Evolutionary conservation across 2,888 invertebrate species (phyloP).

Genomic region (Tribolium freemani): DNA sequence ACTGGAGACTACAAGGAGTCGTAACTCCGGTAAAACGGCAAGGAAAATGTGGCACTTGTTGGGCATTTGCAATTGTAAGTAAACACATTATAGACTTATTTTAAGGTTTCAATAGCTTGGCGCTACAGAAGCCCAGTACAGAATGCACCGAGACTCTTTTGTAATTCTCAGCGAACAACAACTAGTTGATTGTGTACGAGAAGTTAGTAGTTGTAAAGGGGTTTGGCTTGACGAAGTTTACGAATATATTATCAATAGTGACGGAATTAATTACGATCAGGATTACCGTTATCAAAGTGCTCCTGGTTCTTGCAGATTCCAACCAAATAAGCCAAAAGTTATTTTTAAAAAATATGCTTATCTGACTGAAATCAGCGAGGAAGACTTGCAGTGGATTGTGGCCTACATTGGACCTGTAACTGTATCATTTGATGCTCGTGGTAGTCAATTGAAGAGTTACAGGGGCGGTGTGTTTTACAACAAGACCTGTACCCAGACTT

Average conservation of each 20-base stretch:
- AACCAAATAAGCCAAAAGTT: constrained; percentile 19
- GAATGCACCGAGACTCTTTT: constrained; percentile 77
- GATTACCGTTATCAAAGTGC: constrained; percentile 78
- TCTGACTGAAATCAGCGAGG: constrained; percentile 78
- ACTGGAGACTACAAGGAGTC: constrained; percentile 26
- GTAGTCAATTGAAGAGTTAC: constrained; percentile 85
- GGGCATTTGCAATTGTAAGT: constrained; percentile 35
- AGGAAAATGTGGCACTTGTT: constrained; percentile 32
- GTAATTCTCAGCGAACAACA: constrained; percentile 50
- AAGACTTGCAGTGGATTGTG: constrained; percentile 81
- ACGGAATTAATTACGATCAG: constrained; percentile 86
- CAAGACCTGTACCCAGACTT: constrained; percentile 74
- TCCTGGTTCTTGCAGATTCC: not conserved
- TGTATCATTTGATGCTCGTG: constrained; percentile 88
- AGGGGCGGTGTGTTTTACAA: constrained; percentile 81
- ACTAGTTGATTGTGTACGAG: constrained; percentile 62
- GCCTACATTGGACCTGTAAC: constrained; percentile 87
- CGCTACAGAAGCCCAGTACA: constrained; percentile 85
- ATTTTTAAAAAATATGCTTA: constrained; percentile 76
- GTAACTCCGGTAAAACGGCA: constrained; percentile 31
- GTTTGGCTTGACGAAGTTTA: constrained; percentile 82
- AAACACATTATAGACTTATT: too few relatives aligned
- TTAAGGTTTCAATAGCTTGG: constrained; percentile 75
- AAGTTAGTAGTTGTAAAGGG: constrained; percentile 87
- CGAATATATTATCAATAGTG: constrained; percentile 79